phyloP scores from a whole-genome alignment of 2,888 invertebrate genomes.

The Lymantria monacha region DNA sequence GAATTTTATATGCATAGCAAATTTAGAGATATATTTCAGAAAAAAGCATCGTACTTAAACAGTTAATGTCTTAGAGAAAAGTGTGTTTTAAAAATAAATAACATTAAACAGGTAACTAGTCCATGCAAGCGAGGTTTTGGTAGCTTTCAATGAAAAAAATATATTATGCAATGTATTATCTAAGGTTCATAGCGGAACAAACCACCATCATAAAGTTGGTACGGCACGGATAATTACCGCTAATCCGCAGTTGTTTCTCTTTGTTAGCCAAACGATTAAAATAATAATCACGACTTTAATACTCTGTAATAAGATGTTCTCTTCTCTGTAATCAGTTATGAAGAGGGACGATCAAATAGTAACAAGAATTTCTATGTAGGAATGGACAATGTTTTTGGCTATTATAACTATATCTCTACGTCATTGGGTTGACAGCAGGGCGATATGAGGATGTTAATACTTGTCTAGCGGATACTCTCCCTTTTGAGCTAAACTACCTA shows the following conservation, averaged over 20 bases:
- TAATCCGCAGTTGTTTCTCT: slow-evolving; percentile 60
- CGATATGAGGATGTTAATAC: too few relatives aligned
- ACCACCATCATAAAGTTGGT: slow-evolving; percentile 35
- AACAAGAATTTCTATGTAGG: background rate
- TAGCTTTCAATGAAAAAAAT: background rate
- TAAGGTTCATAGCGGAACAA: slow-evolving; percentile 28
- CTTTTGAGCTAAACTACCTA: too few relatives aligned
- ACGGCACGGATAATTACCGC: slow-evolving; percentile 56
- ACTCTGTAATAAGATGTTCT: slow-evolving; percentile 58
- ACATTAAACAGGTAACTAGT: too few relatives aligned
- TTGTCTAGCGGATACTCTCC: too few relatives aligned
- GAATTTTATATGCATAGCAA: too few relatives aligned
- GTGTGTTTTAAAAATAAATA: too few relatives aligned
- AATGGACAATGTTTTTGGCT: background rate
- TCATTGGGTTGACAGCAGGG: too few relatives aligned
- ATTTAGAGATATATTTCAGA: too few relatives aligned
- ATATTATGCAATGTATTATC: background rate
- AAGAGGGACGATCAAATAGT: slow-evolving; percentile 6
- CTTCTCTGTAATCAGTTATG: slow-evolving; percentile 40
- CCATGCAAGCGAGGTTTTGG: too few relatives aligned
- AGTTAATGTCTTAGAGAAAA: too few relatives aligned
- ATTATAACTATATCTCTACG: too few relatives aligned
- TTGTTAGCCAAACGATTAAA: slow-evolving; percentile 73
- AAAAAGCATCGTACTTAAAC: too few relatives aligned
- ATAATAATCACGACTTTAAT: slow-evolving; percentile 73